phyloP scores from a whole-genome alignment of 2,797 vertebrate species.

The Oreonectes daqikongensis region DNA sequence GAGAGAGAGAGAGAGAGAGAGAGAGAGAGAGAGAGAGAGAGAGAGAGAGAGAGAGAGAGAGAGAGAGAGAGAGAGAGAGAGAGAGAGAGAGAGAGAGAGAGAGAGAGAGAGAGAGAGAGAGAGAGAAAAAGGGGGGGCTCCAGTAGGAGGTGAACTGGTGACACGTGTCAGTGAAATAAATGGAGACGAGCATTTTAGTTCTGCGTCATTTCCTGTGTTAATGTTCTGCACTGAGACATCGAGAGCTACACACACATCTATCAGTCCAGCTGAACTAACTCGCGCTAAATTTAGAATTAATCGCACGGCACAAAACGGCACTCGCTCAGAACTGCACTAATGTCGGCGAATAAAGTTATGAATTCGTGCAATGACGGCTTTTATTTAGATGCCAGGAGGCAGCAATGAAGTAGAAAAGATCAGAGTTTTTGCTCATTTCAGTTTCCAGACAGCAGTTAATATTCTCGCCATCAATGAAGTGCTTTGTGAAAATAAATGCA shows the following conservation, averaged over 20 bases:
- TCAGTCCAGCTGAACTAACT: constrained; percentile 58
- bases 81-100: constrained; percentile 59
- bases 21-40: constrained; percentile 63
- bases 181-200: constrained; percentile 73
- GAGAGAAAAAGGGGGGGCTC: constrained; percentile 63
- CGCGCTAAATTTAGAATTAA: constrained; percentile 54
- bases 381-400: constrained; percentile 34
- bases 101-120: constrained; percentile 60
- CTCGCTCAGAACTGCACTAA: constrained; percentile 27
- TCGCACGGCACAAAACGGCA: constrained; percentile 46
- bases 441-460: constrained; percentile 36
- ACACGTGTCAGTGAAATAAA: constrained; percentile 63
- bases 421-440: constrained; percentile 27
- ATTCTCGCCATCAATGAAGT: constrained; percentile 11
- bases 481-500: neutral
- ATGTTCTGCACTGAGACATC: constrained; percentile 71
- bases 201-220: constrained; percentile 75
- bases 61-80: constrained; percentile 59
- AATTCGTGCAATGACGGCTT: constrained; percentile 21
- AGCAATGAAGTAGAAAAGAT: constrained; percentile 35
- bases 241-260: constrained; percentile 63
- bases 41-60: constrained; percentile 64
- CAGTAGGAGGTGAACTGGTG: constrained; percentile 58
- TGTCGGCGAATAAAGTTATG: constrained; percentile 38
- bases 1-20: constrained; percentile 63